Percentiles rank a stretch among this genome's conserved stretches.
Evolutionary conservation across 2,113 vertebrate genomes (phyloP).

Genomic region (Mormyrus lacerda): DNA sequence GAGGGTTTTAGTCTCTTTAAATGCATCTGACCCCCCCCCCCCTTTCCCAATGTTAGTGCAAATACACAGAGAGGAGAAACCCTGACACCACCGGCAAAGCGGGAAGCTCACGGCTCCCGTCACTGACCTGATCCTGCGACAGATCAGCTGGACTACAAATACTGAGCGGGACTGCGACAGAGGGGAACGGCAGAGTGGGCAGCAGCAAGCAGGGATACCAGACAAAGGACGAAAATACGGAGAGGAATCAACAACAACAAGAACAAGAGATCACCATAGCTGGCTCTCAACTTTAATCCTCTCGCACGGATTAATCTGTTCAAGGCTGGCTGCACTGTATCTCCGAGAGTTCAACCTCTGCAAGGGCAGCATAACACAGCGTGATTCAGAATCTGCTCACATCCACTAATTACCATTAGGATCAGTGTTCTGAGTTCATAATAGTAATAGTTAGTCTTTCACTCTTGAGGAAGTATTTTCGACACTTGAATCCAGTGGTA

Average conservation of each 20-base stretch:
- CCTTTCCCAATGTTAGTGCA: constrained; percentile 3
- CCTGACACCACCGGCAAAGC: background rate
- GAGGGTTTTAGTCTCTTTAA: background rate
- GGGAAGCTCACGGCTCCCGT: constrained; percentile 30
- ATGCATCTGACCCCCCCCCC: background rate
- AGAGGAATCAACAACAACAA: background rate
- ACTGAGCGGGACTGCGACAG: constrained; percentile 36
- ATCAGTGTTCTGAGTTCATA: constrained; percentile 1
- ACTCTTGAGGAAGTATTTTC: constrained; percentile 4
- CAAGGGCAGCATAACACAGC: background rate
- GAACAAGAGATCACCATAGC: background rate
- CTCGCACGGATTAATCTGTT: background rate
- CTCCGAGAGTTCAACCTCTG: background rate
- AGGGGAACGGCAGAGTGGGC: constrained; percentile 39
- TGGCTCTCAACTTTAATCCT: background rate
- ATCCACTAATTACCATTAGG: constrained; percentile 14
- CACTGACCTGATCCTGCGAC: constrained; percentile 21
- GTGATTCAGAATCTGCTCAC: background rate
- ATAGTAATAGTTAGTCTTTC: constrained; percentile 14
- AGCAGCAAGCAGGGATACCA: background rate
- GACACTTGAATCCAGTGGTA: background rate
- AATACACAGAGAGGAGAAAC: background rate
- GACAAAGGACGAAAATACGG: background rate
- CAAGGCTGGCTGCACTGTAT: background rate
- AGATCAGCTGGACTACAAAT: constrained; percentile 35